Base-by-base conservation (phyloP, 2,113 vertebrate genomes). In the Synodontis membranacea region DNA sequence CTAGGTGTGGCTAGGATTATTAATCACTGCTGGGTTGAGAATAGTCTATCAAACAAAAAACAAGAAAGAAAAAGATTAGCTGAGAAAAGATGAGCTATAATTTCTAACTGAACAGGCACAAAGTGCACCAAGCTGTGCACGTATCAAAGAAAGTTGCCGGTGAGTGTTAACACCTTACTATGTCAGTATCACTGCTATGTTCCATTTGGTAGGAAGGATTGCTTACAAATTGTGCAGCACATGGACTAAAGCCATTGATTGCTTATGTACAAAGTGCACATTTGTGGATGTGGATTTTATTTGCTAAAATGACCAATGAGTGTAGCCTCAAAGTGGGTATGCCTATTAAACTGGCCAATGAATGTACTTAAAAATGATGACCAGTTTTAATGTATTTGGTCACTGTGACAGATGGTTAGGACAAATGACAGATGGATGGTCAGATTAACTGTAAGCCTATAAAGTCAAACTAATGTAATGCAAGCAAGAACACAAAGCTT, bases 341-440 rank as follows among this genome's bases (percentile, higher is more conserved):
- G 58, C 48, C 48, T 79, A 80, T 58, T 39, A 58, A 80, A 14
- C 5, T 25, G 6, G 19, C 31, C 19, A 23, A 19, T 28, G 52
- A 58, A 54, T 50, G n/a, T 21, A 79, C 58, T 54, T 19, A 50
- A 52, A 31, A 34, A 80, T 54, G 50, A 31, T 66, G 46, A 84
- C 70, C 52, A 75, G 88, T 87, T 84, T 76, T 68, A 82, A 28
- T 54, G 82, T 83, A 42, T 42, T 52, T 23, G 66, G 76, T 84
- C 75, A 64, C 81, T 81, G 82, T 58, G 76, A 82, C 90, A 90
- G 90, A 90, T 90, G 90, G 88, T 84, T 84, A 84, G 70, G 62
- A 75, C 86, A 60, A 78, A 78, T 58, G 34, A 79, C 89, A 90
- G 89, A 90, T 90, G 89, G 89, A 86, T 50, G 39, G 50, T 79